Base-by-base conservation (phyloP, 2,113 vertebrate genomes). In the Mustela lutreola region DNA sequence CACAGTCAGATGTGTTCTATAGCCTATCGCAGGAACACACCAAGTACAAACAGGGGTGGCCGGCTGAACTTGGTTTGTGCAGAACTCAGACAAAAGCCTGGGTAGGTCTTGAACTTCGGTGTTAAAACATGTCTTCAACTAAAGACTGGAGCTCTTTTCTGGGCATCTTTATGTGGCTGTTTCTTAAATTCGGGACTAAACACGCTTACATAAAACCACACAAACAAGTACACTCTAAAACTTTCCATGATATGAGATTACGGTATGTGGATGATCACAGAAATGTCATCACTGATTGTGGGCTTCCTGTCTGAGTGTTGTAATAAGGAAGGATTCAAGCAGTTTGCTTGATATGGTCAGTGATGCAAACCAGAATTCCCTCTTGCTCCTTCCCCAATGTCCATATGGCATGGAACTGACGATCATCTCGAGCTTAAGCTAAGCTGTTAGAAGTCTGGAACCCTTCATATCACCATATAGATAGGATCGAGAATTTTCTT, bases 241-340 rank as follows among this genome's bases (percentile, higher is more conserved):
- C 62, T 84, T 58, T 76, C 75, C 24, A 14, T 4, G 33, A 60
- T n/a, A 73, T 4, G 45, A 75, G 56, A 56, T 45, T 12, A 18
- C 4, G 15, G 28, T 31, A 75, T 5, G 4, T 56, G 73, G 56
- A 76, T 88, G 42, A 80, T 75, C 67, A 63, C 6, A 11, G 91
- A 94, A 63, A 65, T 15, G 31, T 89, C 48, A 73, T 16, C 80
- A 60, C 65, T 18, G 70, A 67, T 4, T 24, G 31, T 67, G 83
- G 18, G 71, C 28, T 84, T 75, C 88, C 91, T 81, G 36, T 91
- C 56, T 63, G 89, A 79, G 39, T 16, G 78, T 67, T 88, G 80
- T 76, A 73, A 94, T n/a, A 88, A 45, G 60, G 96, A 96, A 76
- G 80, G 58, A 84, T 94, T 58, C 80, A 88, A 94, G 42, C 33